phyloP scores from a whole-genome alignment of 2,113 vertebrate genomes.

The Mesitornis unicolor region DNA sequence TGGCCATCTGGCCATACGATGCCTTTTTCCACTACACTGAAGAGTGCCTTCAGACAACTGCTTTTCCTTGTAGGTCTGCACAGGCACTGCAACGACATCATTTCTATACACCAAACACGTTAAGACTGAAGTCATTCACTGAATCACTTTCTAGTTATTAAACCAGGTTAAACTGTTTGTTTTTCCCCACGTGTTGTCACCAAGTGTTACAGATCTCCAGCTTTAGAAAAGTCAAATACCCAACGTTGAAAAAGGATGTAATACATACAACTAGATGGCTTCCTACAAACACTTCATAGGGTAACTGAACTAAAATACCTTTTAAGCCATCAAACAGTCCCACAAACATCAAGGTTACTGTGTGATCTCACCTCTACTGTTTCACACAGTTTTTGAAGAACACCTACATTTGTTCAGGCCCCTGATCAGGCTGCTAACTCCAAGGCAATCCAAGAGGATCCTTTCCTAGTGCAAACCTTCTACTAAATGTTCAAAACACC shows the following conservation, averaged over 20 bases:
- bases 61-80: not conserved
- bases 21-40: not conserved
- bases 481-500: not conserved
- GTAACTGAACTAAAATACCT: not conserved
- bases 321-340: not conserved
- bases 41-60: not conserved
- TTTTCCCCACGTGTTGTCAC: not conserved
- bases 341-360: not conserved
- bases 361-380: not conserved
- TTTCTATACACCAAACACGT: not conserved
- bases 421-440: not conserved
- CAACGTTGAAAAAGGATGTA: not conserved
- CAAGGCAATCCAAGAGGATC: not conserved
- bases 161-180: not conserved
- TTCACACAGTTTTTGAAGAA: not conserved
- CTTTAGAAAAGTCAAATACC: not conserved
- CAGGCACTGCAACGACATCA: not conserved
- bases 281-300: not conserved
- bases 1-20: not conserved
- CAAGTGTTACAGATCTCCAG: not conserved
- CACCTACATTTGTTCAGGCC: not conserved
- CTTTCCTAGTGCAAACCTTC: not conserved
- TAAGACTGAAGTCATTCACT: not conserved
- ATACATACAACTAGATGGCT: not conserved
- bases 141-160: not conserved